Conservation (phyloP, 64 coral and sea anemone genomes). For the Actinia tenebrosa region DNA sequence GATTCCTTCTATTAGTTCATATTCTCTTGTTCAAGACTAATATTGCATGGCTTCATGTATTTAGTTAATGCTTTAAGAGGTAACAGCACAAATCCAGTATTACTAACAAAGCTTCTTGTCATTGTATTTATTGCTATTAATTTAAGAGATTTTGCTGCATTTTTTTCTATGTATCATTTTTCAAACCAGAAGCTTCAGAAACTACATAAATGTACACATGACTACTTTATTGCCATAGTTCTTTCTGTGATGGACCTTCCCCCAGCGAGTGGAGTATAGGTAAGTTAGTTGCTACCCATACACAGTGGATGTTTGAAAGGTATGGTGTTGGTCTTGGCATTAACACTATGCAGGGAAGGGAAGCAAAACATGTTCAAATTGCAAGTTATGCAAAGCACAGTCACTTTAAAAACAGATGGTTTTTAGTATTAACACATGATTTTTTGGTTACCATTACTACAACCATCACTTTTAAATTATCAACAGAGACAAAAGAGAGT, state of each 20-base stretch:
- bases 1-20: too few species aligned
- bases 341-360: too few species aligned
- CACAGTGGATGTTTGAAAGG: conserved; percentile 28
- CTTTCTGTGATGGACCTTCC: too few species aligned
- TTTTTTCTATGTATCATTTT: conserved; percentile 45
- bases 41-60: too few species aligned
- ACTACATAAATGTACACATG: too few species aligned
- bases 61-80: too few species aligned
- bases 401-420: neutral
- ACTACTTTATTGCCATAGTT: too few species aligned
- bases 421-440: neutral
- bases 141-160: conserved; percentile 15
- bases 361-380: too few species aligned
- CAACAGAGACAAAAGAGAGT: neutral
- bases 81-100: too few species aligned
- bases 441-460: neutral
- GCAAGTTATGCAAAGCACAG: too few species aligned
- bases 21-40: too few species aligned
- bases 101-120: too few species aligned
- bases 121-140: neutral
- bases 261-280: conserved; percentile 46
- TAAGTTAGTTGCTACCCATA: conserved; percentile 28
- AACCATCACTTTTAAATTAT: neutral
- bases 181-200: neutral
- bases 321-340: neutral